Conservation (phyloP, 1,140 invertebrate genomes). For the Trichoplusia ni region DNA sequence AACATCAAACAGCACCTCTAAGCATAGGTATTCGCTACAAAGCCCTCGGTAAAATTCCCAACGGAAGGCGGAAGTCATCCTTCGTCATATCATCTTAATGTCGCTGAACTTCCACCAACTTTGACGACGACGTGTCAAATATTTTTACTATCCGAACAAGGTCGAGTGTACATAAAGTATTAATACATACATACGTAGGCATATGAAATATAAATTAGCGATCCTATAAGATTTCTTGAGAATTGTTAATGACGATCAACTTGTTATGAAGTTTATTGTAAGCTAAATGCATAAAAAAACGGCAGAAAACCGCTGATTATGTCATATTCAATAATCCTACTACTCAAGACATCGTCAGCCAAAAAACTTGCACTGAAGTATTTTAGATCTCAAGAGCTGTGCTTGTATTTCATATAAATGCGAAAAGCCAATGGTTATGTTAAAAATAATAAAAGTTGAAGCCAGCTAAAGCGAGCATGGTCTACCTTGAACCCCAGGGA, state of each 20-base stretch:
- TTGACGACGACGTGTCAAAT: neutral
- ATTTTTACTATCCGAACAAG: slow-evolving; percentile 12
- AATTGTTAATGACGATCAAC: no score
- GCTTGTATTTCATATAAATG: neutral
- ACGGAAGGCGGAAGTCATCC: slow-evolving; percentile 4
- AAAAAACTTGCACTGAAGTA: no score
- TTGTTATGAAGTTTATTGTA: neutral
- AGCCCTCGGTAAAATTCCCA: neutral
- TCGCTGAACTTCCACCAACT: slow-evolving; percentile 14
- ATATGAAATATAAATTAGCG: neutral
- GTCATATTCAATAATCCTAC: no score
- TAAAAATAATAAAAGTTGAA: slow-evolving; percentile 16
- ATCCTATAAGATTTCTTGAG: neutral
- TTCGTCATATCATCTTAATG: slow-evolving; percentile 22
- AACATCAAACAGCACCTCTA: neutral
- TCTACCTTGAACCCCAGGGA: slow-evolving; percentile 33
- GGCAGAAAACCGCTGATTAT: no score
- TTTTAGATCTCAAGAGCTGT: no score
- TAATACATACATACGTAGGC: slow-evolving; percentile 6
- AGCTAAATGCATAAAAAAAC: neutral
- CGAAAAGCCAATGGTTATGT: slow-evolving; percentile 19
- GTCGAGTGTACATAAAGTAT: neutral
- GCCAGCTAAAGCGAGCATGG: neutral
- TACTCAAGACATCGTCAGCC: no score
- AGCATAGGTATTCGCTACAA: neutral